These are phyloP conservation scores for Homarus americanus DNA, from an alignment of 1,140 invertebrate species.

Conservation along the genomic window DNA sequence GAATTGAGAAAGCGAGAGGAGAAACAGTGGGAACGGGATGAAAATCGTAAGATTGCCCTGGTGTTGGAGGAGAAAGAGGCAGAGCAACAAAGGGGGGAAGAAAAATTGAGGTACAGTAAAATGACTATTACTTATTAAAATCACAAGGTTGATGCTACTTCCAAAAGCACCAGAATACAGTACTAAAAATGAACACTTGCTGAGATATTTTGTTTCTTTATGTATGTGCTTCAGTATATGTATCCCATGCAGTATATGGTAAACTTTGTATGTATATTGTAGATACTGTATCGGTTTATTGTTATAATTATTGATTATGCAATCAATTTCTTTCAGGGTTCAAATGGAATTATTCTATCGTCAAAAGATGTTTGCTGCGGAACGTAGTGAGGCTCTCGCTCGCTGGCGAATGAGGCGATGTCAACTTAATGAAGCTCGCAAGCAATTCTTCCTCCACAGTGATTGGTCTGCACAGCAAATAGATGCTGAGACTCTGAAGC, in stretches of 20 bases:
- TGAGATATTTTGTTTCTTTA: not conserved
- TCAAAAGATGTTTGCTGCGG: conserved; percentile 26
- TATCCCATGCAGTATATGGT: not conserved
- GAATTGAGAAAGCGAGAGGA: conserved; percentile 12
- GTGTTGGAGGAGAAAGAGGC: conserved; percentile 11
- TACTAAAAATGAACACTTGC: not conserved
- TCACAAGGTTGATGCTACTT: not conserved
- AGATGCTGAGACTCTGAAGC: not conserved
- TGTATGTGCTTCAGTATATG: not conserved
- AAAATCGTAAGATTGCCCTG: conserved; percentile 12
- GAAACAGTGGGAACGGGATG: conserved; percentile 18
- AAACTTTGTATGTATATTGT: too few species aligned
- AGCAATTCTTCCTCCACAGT: conserved; percentile 7
- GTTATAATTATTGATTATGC: not conserved
- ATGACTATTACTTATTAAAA: not conserved
- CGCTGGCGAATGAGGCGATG: conserved; percentile 37
- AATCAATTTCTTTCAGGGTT: conserved; percentile 29
- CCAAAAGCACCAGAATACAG: not conserved
- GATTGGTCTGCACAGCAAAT: not conserved
- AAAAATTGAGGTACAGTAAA: conserved; percentile 18
- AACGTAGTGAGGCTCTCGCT: conserved; percentile 29
- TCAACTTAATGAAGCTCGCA: conserved; percentile 31
- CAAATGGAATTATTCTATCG: conserved; percentile 54
- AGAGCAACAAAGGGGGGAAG: conserved; percentile 6
- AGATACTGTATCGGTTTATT: too few species aligned